Evolutionary conservation across 2,797 vertebrate genomes (phyloP).

Genomic region (Eutrigla gurnardus): DNA sequence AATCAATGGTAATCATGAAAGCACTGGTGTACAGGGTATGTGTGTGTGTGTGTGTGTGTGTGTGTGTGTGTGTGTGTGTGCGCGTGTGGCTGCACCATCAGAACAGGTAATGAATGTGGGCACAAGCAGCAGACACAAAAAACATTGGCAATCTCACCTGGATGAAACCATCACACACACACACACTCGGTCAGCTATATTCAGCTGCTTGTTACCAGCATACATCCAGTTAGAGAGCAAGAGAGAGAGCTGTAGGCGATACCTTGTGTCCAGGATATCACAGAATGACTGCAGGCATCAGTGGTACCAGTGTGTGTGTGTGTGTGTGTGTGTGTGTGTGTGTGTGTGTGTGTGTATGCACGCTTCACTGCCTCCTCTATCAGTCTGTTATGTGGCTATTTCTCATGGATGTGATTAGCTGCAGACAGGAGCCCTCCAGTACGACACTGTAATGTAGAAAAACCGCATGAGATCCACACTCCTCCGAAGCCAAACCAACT

Average conservation of each 20-base stretch:
- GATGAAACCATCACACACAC: conserved; percentile 21
- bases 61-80: conserved; percentile 5
- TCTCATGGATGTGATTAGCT: conserved; percentile 71
- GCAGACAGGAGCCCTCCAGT: conserved; percentile 64
- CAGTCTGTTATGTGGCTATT: conserved; percentile 55
- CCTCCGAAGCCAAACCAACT: conserved; percentile 40
- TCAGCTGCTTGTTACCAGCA: conserved; percentile 50
- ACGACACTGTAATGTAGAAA: conserved; percentile 56
- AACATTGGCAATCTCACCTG: conserved; percentile 56
- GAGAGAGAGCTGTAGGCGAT: conserved; percentile 49
- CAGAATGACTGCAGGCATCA: conserved; percentile 53
- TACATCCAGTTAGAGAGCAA: conserved; percentile 34
- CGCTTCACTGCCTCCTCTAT: conserved; percentile 54
- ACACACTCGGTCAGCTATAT: conserved; percentile 27
- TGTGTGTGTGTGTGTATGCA: conserved; percentile 11
- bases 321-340: conserved; percentile 33
- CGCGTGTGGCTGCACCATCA: conserved; percentile 28
- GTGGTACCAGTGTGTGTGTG: conserved; percentile 27
- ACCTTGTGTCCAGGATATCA: conserved; percentile 60
- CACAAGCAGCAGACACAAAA: conserved; percentile 48
- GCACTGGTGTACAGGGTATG: background rate
- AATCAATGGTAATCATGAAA: background rate
- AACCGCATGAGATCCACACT: conserved; percentile 54
- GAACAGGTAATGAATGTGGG: conserved; percentile 59
- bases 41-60: background rate